Base-by-base conservation (phyloP, 2,113 vertebrate genomes). In the Engystomops pustulosus region DNA sequence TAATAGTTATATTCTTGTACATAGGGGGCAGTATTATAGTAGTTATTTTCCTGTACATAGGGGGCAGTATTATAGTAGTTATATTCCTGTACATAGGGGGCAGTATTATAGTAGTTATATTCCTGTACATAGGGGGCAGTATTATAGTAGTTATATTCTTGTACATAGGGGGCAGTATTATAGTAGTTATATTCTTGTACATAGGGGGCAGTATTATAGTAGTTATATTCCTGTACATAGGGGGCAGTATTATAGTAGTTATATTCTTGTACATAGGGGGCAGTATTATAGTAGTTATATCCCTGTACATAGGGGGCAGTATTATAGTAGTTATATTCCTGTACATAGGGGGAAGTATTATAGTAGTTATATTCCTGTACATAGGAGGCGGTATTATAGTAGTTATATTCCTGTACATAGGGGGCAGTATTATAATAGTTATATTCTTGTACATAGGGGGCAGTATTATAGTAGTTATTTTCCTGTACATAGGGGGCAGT, bases 281-380 rank as follows among this genome's bases (percentile, higher is more conserved):
- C n/a, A 55, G 53, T 55, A 55, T 55, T 55, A 55, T 23, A 55
- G 53, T 55, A 55, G 53, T 25, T 25, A 55, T 55, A 55, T 55
- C 23, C 55, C 4, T 60, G 55, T 12, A 60, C n/a, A 60, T 60
- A 60, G 55, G 55, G n/a, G 12, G 55, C 23, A 60, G 55, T 60
- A 10, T 27, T 60, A 60, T 60, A 25, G 23, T 60, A 60, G 55
- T 60, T 60, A 27, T 60, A 60, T 60, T 60, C 55, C 12, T 60
- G 55, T 27, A 60, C 44, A 47, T 47, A 47, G 44, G 44, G 12
- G n/a, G 53, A 7, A 25, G 53, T 58, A 58, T 58, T 58, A 23
- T 58, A 58, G 53, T 25, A 58, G 53, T 23, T 51, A 55, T 55
- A 23, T 55, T 55, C 53, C 8, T 41, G 38, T 41, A 41, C 38